Evolutionary conservation across 1,140 invertebrate species (phyloP), one percentile per base, ranked within the genome.

Genomic region (Oncopodura yosiiana): DNA sequence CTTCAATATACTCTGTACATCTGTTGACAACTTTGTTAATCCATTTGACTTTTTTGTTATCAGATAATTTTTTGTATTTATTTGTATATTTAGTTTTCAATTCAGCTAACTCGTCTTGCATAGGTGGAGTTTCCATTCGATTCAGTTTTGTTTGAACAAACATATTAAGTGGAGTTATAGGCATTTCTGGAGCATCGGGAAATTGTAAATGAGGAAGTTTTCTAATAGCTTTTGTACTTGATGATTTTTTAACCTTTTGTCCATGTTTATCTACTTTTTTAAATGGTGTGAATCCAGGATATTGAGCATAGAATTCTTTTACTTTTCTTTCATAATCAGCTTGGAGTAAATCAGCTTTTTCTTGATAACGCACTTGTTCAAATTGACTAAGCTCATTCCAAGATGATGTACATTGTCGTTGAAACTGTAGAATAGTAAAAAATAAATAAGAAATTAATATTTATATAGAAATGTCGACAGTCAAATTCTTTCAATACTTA

Each of bases 111-210:
- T 61, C 54, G 11, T 37, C 38, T 12, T 18, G 23, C 2, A 8
- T n/a, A 2, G 43, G 43, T 21, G 42, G 32, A 3, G 46, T 14
- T 9, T 58, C 49, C 9, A 39, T 3, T n/a, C 23, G 26, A 4
- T 58, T 57, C 6, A 58, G 3, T 32, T 57, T 57, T 18, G 45
- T 2, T 3, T 52, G 21, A 12, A 58, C 26, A 27, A 39, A 58
- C 14, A 38, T 3, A 49, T 58, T n/a, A 19, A 46, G 16, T 12
- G 54, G 49, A 30, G 14, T 18, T 26, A 23, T 1, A 14, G 59
- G 59, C 1, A 11, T 0, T 21, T 16, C 8, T 16, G 53, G 53
- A 4, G 58, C 53, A 21, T 56, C 58, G 2, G 27, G 36, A 56
- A 14, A 55, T 8, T 38, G n/a, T 24, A 12, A 3, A 2, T 26